phyloP scores from a whole-genome alignment of 2,797 vertebrate genomes.

The Amblyraja radiata region DNA sequence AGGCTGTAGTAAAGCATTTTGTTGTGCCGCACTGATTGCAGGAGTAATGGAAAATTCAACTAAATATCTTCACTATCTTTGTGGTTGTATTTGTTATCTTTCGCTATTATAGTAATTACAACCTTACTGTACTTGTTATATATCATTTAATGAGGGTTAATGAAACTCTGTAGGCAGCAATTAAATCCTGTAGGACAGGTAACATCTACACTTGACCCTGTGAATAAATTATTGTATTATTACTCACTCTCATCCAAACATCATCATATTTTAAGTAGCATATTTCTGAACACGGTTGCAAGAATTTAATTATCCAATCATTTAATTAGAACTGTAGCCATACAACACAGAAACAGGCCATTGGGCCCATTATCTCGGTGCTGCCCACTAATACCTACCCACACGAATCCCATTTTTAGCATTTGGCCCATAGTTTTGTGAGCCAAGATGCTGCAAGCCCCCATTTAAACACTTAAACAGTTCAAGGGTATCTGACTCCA shows the following conservation, averaged over 20 bases:
- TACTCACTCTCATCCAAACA: neutral
- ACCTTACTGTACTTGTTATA: constrained; percentile 1
- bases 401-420: too few species aligned
- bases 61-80: neutral
- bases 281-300: neutral
- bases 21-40: neutral
- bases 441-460: too few species aligned
- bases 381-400: too few species aligned
- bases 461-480: too few species aligned
- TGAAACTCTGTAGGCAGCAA: constrained; percentile 13
- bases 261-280: neutral
- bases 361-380: too few species aligned
- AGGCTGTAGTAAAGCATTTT: neutral
- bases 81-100: neutral
- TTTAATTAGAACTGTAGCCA: too few species aligned
- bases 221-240: neutral
- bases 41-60: neutral
- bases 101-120: neutral
- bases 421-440: too few species aligned
- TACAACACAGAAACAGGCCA: too few species aligned
- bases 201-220: neutral
- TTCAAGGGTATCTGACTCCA: too few species aligned
- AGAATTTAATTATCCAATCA: neutral
- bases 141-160: constrained; percentile 1
- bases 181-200: neutral